phyloP scores from a whole-genome alignment of 2,888 invertebrate species.

The Alcis repandata region DNA sequence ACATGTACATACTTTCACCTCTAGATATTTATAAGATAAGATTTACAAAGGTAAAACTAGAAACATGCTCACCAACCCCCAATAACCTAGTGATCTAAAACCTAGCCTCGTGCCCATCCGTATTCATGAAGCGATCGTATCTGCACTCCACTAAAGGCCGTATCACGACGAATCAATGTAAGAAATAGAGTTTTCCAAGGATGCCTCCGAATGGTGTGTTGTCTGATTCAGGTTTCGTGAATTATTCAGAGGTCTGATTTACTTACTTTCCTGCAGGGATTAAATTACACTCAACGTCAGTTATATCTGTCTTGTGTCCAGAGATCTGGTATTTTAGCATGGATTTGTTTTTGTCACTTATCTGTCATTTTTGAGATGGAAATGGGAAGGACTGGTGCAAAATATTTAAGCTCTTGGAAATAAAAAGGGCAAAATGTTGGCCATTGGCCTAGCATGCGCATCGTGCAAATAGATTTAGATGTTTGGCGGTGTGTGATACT shows the following conservation, averaged over 20 bases:
- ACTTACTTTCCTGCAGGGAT: slow-evolving; percentile 44
- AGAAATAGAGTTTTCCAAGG: slow-evolving; percentile 38
- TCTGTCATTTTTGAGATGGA: neutral
- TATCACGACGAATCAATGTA: slow-evolving; percentile 33
- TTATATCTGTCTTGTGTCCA: neutral
- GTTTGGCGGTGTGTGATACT: no score
- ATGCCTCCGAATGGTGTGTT: slow-evolving; percentile 43
- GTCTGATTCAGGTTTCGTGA: slow-evolving; percentile 47
- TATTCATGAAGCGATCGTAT: slow-evolving; percentile 34
- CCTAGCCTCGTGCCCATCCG: neutral
- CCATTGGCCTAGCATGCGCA: no score
- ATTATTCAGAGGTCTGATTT: slow-evolving; percentile 50
- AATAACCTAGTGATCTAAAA: slow-evolving; percentile 1
- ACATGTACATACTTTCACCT: no score
- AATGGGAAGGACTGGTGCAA: neutral
- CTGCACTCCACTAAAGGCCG: slow-evolving; percentile 21
- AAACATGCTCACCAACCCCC: neutral
- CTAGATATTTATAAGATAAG: no score
- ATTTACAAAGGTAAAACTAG: no score
- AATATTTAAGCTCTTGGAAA: no score
- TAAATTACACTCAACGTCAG: slow-evolving; percentile 16
- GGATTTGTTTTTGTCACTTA: no score
- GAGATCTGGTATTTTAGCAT: neutral
- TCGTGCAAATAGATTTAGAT: no score
- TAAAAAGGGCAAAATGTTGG: no score